These are phyloP conservation scores for Hemithea aestivaria DNA, from an alignment of 2,888 invertebrate species.

Conservation along the genomic window DNA sequence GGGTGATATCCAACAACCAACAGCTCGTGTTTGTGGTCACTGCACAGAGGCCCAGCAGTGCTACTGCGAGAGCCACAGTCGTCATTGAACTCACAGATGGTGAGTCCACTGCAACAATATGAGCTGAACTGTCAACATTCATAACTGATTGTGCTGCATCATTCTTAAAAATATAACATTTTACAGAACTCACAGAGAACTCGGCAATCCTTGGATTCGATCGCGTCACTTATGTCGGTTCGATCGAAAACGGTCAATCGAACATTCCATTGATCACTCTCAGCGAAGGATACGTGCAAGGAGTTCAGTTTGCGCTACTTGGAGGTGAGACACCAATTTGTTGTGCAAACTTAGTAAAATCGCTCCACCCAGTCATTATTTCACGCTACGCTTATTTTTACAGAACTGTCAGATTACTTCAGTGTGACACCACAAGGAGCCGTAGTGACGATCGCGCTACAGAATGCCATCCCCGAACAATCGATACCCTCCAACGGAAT, in stretches of 20 bases:
- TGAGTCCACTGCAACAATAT: no score
- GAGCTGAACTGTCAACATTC: no score
- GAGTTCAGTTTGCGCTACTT: conserved; percentile 22
- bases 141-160: no score
- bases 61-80: conserved; percentile 13
- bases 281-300: conserved; percentile 27
- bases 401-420: conserved; percentile 24
- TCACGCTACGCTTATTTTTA: neutral
- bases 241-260: conserved; percentile 22
- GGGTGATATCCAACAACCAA: conserved; percentile 25
- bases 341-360: no score
- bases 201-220: conserved; percentile 22
- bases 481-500: conserved; percentile 23
- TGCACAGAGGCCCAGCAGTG: conserved; percentile 11
- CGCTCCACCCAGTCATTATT: no score
- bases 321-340: neutral
- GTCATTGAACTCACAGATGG: neutral
- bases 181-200: conserved; percentile 18
- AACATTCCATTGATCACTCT: conserved; percentile 30
- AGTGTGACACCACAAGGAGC: conserved; percentile 8
- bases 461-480: conserved; percentile 13
- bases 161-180: no score
- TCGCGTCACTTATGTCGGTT: conserved; percentile 28
- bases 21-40: conserved; percentile 28
- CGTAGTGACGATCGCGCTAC: conserved; percentile 14